Evolutionary conservation across 2,113 vertebrate species (phyloP), one percentile per base, ranked within the genome.

Genomic region (Rissa tridactyla): DNA sequence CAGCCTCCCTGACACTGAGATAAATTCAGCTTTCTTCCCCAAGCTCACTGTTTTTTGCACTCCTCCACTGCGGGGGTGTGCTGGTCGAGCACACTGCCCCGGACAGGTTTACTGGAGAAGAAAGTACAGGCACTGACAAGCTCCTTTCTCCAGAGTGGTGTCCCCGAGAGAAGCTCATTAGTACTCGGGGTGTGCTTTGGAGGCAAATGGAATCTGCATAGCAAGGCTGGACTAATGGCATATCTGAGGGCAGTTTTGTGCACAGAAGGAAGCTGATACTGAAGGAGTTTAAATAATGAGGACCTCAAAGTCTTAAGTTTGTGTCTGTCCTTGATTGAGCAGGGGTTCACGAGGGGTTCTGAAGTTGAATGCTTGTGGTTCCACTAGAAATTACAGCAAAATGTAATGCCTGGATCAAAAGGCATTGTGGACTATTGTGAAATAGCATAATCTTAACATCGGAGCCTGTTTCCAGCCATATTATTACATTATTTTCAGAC

Each of bases 271-370:
- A 72, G 26, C 76, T 73, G 60, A 40, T 75, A 0, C 38, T n/a
- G 55, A n/a, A 82, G 72, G 54, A 77, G 46, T 83, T 64, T 6
- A 15, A 77, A 44, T 54, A 36, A n/a, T 10, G 49, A 82, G 51
- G n/a, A 71, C 34, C 55, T 47, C 26, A 17, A 89, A 20, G 25
- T 32, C 46, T 44, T 65, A 51, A 52, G 60, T 44, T 72, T 11
- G 18, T 46, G 42, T 16, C 1, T 47, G 65, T 49, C 20, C 26
- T 34, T 23, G 64, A 6, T 36, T n/a, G 40, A 65, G 11, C 11
- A 16, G 7, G 5, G 5, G 4, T 29, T 32, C 12, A 4, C 0
- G 0, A 51, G 29, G 25, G 46, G 15, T 73, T 90, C 29, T 46
- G 4, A 69, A 54, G 70, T 46, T 82, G 32, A 12, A 6, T 68